These are phyloP conservation scores for Chloropsis hardwickii DNA, from an alignment of 2,113 vertebrate genomes.

Conservation along the genomic window DNA sequence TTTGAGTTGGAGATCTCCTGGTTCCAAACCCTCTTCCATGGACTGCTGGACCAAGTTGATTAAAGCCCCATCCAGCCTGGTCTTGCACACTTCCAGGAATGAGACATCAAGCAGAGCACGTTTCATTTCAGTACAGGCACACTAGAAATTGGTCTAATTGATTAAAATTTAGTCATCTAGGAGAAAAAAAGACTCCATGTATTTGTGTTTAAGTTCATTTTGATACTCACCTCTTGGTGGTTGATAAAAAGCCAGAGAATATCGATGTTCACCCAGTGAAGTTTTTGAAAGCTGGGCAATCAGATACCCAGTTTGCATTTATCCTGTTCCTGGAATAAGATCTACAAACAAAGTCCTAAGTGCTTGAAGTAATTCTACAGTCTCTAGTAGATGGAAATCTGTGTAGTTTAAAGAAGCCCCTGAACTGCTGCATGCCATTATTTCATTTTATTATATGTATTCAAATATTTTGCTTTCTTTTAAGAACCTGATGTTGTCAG, in stretches of 20 bases:
- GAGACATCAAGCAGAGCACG: not conserved
- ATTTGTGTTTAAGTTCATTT: not conserved
- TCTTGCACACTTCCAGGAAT: not conserved
- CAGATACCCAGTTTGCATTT: not conserved
- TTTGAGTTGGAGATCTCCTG: not conserved
- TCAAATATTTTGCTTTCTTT: slow-evolving; percentile 12
- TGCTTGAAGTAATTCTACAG: not conserved
- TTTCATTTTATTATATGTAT: not conserved
- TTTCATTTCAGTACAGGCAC: not conserved
- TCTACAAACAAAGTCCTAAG: not conserved
- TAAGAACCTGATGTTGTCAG: slow-evolving; percentile 89
- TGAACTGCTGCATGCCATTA: not conserved
- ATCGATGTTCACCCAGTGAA: not conserved
- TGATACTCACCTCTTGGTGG: not conserved
- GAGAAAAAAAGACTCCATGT: not conserved
- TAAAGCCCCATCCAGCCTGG: not conserved
- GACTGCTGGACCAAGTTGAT: not conserved
- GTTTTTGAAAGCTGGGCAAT: not conserved
- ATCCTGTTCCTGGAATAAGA: not conserved
- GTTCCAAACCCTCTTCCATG: not conserved
- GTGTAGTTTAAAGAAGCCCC: not conserved
- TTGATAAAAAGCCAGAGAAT: not conserved
- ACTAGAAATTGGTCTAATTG: not conserved
- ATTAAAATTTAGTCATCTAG: not conserved
- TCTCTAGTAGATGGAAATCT: not conserved